Evolutionary conservation across 2,888 invertebrate species (phyloP).

Genomic region (Osmoderma eremita): DNA sequence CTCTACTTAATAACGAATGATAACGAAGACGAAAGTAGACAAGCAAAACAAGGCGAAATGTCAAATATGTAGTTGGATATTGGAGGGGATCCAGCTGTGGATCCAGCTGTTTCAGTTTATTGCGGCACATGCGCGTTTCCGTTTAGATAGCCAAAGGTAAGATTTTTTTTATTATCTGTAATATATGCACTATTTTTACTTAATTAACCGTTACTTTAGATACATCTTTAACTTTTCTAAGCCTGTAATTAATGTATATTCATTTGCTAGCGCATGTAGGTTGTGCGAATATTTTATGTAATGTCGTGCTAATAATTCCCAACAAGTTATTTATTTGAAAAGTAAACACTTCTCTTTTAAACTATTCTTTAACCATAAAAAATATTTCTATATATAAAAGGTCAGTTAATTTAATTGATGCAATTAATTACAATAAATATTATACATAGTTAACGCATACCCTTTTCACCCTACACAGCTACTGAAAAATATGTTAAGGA

Average conservation of each 20-base stretch:
- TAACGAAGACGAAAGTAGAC: conserved; percentile 38
- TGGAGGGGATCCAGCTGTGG: conserved; percentile 36
- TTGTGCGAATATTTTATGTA: conserved; percentile 26
- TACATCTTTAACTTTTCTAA: conserved; percentile 4
- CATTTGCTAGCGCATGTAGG: neutral
- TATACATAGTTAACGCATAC: no score
- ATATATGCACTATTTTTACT: conserved; percentile 18
- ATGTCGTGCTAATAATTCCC: conserved; percentile 27
- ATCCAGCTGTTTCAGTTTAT: conserved; percentile 46
- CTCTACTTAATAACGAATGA: conserved; percentile 39
- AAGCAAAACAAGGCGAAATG: conserved; percentile 43
- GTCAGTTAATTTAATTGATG: no score
- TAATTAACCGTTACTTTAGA: conserved; percentile 14
- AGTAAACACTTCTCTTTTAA: conserved; percentile 2
- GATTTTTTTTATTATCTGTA: conserved; percentile 35
- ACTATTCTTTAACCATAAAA: neutral
- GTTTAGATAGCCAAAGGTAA: conserved; percentile 36
- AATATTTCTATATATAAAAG: no score
- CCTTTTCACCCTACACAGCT: no score
- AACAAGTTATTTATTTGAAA: conserved; percentile 29
- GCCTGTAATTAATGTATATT: neutral
- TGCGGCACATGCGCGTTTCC: conserved; percentile 44
- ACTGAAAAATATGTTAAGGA: no score
- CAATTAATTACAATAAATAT: no score
- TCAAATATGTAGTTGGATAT: conserved; percentile 39